A percentile compares a stretch with the other conserved stretches of the same genome.
Evolutionary conservation across 2,113 vertebrate species (phyloP).

Genomic region (Australoheros scitulus): DNA sequence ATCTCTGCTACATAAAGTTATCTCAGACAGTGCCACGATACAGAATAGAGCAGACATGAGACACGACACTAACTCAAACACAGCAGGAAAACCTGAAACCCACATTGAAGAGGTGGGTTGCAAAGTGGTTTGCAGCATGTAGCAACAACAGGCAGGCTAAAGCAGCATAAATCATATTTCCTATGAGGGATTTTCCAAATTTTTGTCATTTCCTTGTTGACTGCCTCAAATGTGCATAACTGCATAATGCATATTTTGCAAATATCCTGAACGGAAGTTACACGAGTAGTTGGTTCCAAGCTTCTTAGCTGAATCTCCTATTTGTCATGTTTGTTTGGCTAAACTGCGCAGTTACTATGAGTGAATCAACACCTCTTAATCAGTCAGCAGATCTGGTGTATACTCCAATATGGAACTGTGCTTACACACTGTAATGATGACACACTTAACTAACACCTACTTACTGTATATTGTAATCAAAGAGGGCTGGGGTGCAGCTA

Average conservation of each 20-base stretch:
- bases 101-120: not conserved
- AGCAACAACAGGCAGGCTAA: not conserved
- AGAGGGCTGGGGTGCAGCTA: not conserved
- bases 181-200: not conserved
- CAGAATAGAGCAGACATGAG: not conserved
- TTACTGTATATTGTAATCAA: not conserved
- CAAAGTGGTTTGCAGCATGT: not conserved
- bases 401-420: not conserved
- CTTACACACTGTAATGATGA: not conserved
- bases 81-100: not conserved
- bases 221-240: fast-evolving
- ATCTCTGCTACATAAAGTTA: too few relatives aligned
- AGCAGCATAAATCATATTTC: not conserved
- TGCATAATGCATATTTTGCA: not conserved
- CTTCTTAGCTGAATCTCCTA: not conserved
- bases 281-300: not conserved
- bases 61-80: not conserved
- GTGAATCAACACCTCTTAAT: not conserved
- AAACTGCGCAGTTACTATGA: not conserved
- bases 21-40: too few relatives aligned
- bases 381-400: not conserved
- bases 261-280: not conserved
- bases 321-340: not conserved
- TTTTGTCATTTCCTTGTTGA: not conserved
- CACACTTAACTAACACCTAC: not conserved